Base-by-base conservation (phyloP, 2,113 vertebrate genomes). In the Ranitomeya imitator region DNA sequence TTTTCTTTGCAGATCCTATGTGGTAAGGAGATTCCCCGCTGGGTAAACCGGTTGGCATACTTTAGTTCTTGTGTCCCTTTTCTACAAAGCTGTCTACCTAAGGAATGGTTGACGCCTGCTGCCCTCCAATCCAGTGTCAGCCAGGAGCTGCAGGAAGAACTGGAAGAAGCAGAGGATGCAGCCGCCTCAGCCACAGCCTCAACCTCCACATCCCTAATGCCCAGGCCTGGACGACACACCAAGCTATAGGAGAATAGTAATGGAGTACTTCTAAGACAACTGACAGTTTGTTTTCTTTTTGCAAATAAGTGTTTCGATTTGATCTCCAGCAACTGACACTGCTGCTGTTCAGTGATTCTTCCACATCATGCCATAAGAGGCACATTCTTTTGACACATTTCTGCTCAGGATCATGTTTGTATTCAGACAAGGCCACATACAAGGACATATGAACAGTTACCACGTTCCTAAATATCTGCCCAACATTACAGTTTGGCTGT, bases 1-100 rank as follows among this genome's bases (percentile, higher is more conserved):
- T 80, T 71, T 80, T 5, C 45, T 54, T 52, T 59, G 0, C 89
- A 99, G 98, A 98, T 99, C 92, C 96, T 99, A 55, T 99, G 98
- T 86, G 98, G 98, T 90, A 96, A 98, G 88, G 98, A 99, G 94
- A 97, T 98, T 92, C 98, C 98, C 69, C 98, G 98, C 91, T 99
- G 98, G 98, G 98, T 99, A 89, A 99, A 99, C 93, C 96, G 98
- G 45, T 96, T 99, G 87, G 98, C 98, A 92, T 99, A 99, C 95
- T 99, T 99, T 96, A 99, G 98, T 94, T 99, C 98, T 88, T 99
- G 98, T 54, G 98, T 99, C 90, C 98, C 98, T 3, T 99, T 99
- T 90, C 97, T 99, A 18, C 98, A 99, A 96, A 99, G 97, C 93
- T 99, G 98, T 92, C 95, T 99, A 93, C 98, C 98, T 0, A 98